Conservation (phyloP, 1,140 invertebrate genomes). For the Drosophila neocordata region DNA sequence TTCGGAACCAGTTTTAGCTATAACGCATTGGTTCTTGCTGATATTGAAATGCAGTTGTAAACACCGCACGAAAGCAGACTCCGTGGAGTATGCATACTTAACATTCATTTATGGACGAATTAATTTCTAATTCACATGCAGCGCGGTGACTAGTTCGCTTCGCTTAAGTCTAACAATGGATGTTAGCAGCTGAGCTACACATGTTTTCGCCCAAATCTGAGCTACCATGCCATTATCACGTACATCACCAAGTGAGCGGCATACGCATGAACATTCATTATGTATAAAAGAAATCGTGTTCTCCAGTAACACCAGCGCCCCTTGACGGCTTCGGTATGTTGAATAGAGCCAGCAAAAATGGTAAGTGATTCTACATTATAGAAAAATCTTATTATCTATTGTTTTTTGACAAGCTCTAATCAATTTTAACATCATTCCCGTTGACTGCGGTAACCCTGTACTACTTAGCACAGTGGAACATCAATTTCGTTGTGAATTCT, state of each 20-base stretch:
- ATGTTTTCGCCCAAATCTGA: conserved; percentile 78
- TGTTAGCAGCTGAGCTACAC: conserved; percentile 78
- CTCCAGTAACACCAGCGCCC: too few relatives aligned
- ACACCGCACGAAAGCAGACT: neutral
- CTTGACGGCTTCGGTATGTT: too few relatives aligned
- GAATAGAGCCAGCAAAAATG: too few relatives aligned
- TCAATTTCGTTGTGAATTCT: too few relatives aligned
- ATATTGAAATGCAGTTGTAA: conserved; percentile 4
- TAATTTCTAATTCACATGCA: conserved; percentile 81
- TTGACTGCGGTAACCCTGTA: too few relatives aligned
- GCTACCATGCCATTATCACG: conserved; percentile 67
- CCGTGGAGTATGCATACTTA: conserved; percentile 16
- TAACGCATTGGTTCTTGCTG: neutral
- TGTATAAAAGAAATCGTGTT: conserved; percentile 37
- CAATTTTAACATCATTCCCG: too few relatives aligned
- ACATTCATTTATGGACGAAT: conserved; percentile 66
- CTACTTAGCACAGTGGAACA: too few relatives aligned
- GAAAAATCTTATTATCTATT: too few relatives aligned
- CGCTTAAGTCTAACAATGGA: conserved; percentile 52
- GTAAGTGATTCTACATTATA: too few relatives aligned
- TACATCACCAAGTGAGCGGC: conserved; percentile 32
- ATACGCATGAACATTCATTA: conserved; percentile 43
- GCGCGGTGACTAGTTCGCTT: conserved; percentile 50
- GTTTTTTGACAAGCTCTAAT: too few relatives aligned
- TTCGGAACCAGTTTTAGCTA: neutral